Conservation (phyloP, 2,888 invertebrate genomes). For the Drosophila melanocephala region DNA sequence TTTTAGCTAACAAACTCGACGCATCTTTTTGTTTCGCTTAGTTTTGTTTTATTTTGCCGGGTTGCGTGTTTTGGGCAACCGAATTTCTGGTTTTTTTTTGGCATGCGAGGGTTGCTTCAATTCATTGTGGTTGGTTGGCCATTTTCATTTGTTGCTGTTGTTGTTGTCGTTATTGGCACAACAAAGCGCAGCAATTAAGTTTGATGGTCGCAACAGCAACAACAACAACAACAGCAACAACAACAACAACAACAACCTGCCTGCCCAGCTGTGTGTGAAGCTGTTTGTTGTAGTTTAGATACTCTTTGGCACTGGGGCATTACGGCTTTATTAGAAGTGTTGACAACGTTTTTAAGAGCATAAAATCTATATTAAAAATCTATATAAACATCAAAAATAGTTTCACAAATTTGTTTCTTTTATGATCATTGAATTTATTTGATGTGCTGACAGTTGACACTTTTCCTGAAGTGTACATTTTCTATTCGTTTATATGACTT, state of each 20-base stretch:
- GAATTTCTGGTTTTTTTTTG: slow-evolving; percentile 23
- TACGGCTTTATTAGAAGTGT: slow-evolving; percentile 1
- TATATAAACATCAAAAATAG: rapidly evolving
- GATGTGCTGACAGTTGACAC: neutral
- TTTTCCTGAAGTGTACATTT: slow-evolving; percentile 28
- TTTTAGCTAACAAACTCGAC: slow-evolving; percentile 30
- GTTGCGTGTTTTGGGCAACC: slow-evolving; percentile 65
- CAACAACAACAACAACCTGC: slow-evolving; percentile 41
- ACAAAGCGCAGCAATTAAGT: slow-evolving; percentile 73
- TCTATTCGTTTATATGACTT: neutral
- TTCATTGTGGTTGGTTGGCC: slow-evolving; percentile 50
- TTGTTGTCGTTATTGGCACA: slow-evolving; percentile 67
- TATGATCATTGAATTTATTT: neutral
- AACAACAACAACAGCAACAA: neutral
- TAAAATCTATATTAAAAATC: neutral
- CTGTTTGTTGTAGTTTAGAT: slow-evolving; percentile 22
- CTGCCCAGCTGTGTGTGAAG: slow-evolving; percentile 47
- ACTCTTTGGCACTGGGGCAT: slow-evolving; percentile 9
- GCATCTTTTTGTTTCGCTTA: slow-evolving; percentile 31
- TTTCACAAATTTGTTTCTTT: neutral
- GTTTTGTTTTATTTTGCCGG: slow-evolving; percentile 24
- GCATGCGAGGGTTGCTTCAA: slow-evolving; percentile 66
- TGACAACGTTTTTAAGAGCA: neutral
- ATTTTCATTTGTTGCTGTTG: slow-evolving; percentile 13
- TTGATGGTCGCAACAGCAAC: slow-evolving; percentile 49